Evolutionary conservation across 2,888 invertebrate species (phyloP).

Genomic region (Neocrepidodera transversa): DNA sequence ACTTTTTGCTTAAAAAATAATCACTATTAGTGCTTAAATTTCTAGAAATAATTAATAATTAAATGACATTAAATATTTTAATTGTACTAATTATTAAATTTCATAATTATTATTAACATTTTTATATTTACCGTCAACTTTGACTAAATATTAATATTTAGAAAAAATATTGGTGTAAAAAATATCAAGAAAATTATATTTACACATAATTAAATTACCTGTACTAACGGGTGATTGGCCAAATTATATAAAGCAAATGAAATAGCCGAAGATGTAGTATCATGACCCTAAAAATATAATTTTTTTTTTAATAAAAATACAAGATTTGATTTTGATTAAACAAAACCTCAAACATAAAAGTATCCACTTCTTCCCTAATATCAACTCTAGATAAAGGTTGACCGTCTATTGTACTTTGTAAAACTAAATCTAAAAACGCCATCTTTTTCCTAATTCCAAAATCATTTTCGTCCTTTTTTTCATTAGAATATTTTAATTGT

Average conservation of each 20-base stretch:
- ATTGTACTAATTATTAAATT: too few relatives aligned
- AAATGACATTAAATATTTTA: too few relatives aligned
- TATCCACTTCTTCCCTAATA: slow-evolving; percentile 73
- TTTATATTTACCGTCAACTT: too few relatives aligned
- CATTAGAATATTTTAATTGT: slow-evolving; percentile 56
- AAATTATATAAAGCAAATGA: slow-evolving; percentile 60
- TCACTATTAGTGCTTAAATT: too few relatives aligned
- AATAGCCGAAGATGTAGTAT: slow-evolving; percentile 61
- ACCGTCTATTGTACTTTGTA: slow-evolving; percentile 68
- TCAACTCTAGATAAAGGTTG: slow-evolving; percentile 66
- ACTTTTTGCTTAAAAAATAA: slow-evolving; percentile 54
- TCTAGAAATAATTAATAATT: too few relatives aligned
- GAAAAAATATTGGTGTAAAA: too few relatives aligned
- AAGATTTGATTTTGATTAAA: background rate
- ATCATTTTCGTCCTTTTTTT: slow-evolving; percentile 30
- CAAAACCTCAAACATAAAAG: slow-evolving; percentile 77
- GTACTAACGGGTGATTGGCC: slow-evolving; percentile 59
- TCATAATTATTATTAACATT: too few relatives aligned
- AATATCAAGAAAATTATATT: background rate
- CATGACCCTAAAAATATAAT: slow-evolving; percentile 57
- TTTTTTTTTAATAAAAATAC: background rate
- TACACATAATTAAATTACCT: slow-evolving; percentile 51
- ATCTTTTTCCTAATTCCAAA: slow-evolving; percentile 67
- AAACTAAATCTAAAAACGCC: slow-evolving; percentile 71
- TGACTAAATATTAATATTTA: too few relatives aligned